Evolutionary conservation across 2,113 vertebrate species (phyloP).

Genomic region (pig (Sus scrofa)): T2T-Sscrofa CM000814.6:114437501-114438000

Average conservation of each 20-base stretch:
- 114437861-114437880: background rate
- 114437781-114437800: background rate
- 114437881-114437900: background rate
- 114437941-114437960: background rate
- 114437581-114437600: background rate
- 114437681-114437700: background rate
- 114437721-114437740: background rate
- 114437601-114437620: background rate
- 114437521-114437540: background rate
- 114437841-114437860: slow-evolving; percentile 6
- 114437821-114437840: background rate
- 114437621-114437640: background rate
- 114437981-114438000: background rate
- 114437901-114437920: background rate
- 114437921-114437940: background rate
- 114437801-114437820: background rate
- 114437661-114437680: background rate
- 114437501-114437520: background rate
- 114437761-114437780: background rate
- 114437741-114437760: background rate
- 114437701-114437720: background rate
- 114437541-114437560: background rate
- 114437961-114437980: background rate
- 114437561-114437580: background rate
- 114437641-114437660: background rate